Conservation (phyloP, 2,888 invertebrate genomes). For the Apocheima hispidaria region DNA sequence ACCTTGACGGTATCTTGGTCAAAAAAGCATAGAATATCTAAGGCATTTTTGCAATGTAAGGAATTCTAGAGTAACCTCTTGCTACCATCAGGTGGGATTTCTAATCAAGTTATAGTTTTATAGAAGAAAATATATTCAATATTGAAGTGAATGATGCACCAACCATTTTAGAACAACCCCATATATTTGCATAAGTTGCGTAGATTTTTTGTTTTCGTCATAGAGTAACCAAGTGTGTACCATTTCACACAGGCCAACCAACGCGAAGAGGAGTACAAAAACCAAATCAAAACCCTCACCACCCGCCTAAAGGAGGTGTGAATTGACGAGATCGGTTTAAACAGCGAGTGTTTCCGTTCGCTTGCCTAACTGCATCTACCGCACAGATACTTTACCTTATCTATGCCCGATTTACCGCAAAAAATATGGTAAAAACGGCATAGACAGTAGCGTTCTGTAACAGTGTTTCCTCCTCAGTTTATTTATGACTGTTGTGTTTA, state of each 20-base stretch:
- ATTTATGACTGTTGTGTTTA: conserved; percentile 53
- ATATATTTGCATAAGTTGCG: neutral
- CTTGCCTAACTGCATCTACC: conserved; percentile 81
- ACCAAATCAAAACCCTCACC: conserved; percentile 99
- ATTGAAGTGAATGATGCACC: conserved; percentile 71
- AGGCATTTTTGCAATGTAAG: neutral
- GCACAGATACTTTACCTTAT: conserved; percentile 63
- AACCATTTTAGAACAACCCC: conserved; percentile 56
- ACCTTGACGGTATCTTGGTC: neutral
- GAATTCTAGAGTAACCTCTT: neutral
- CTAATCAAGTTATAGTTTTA: neutral
- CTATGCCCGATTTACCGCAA: conserved; percentile 41
- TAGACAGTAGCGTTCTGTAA: conserved; percentile 63
- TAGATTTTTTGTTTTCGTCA: conserved; percentile 3
- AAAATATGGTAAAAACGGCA: conserved; percentile 62
- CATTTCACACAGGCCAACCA: conserved; percentile 95
- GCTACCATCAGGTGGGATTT: conserved; percentile 14
- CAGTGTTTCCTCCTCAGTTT: conserved; percentile 62
- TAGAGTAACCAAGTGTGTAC: conserved; percentile 60
- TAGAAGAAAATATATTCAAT: neutral
- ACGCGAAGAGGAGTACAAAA: conserved; percentile 99
- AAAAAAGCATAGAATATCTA: neutral
- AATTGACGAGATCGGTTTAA: conserved; percentile 68
- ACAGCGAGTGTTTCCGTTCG: conserved; percentile 72
- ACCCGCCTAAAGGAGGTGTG: conserved; percentile 99